Percentiles rank a stretch among this genome's conserved stretches.
phyloP scores from a whole-genome alignment of 2,113 vertebrate genomes.

The Calypte anna region DNA sequence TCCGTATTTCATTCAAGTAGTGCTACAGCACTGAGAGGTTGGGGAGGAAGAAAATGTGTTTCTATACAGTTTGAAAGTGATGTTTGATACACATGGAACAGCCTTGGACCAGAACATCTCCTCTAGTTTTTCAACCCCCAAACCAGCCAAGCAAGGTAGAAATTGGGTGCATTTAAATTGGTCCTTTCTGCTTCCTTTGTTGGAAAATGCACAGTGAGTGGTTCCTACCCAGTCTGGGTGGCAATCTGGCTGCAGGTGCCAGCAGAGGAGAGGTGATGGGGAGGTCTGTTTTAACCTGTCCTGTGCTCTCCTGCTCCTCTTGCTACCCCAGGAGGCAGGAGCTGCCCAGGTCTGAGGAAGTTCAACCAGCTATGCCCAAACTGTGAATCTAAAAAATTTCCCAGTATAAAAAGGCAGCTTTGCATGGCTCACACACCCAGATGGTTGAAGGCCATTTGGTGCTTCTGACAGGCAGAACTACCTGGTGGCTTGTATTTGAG shows the following conservation, averaged over 20 bases:
- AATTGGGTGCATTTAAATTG: neutral
- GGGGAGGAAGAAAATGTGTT: neutral
- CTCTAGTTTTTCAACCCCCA: accelerated
- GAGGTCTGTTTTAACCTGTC: neutral
- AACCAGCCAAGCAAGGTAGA: neutral
- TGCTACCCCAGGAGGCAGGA: neutral
- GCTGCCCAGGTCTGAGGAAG: neutral
- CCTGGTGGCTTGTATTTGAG: neutral
- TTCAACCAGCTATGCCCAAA: neutral
- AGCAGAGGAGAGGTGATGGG: accelerated
- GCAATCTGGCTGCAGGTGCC: accelerated
- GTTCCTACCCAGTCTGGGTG: neutral
- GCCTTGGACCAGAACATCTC: neutral
- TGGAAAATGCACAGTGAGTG: neutral
- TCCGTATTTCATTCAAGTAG: neutral
- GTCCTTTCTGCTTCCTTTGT: neutral
- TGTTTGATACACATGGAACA: neutral
- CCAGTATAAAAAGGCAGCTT: neutral
- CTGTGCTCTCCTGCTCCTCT: neutral
- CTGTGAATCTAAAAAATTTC: neutral
- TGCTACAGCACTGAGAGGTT: accelerated
- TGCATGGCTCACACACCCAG: neutral
- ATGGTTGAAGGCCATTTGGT: neutral
- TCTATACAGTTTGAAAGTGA: neutral
- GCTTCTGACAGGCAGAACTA: neutral